Evolutionary conservation across 2,888 invertebrate genomes (phyloP).

Genomic region (Papilio gigon): DNA sequence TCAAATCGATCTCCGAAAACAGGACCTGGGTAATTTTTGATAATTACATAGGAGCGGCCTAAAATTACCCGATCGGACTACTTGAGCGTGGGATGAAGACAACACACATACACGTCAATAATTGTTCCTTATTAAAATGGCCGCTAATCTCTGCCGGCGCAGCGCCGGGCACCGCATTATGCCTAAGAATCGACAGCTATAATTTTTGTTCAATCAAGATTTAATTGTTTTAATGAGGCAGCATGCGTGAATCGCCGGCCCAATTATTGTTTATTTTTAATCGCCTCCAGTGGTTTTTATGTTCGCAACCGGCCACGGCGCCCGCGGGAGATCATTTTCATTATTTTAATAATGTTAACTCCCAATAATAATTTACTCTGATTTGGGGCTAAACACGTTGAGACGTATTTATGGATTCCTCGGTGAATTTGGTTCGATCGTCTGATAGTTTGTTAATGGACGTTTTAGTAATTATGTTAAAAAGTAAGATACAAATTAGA

Average conservation of each 20-base stretch:
- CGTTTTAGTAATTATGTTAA: slow-evolving; percentile 56
- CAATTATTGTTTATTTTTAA: slow-evolving; percentile 84
- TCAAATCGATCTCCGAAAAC: slow-evolving; percentile 70
- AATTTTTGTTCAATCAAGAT: slow-evolving; percentile 83
- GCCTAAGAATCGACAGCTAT: slow-evolving; percentile 82
- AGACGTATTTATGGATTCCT: slow-evolving; percentile 79
- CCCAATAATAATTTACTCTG: slow-evolving; percentile 82
- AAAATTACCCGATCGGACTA: slow-evolving; percentile 73
- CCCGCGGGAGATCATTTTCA: slow-evolving; percentile 81
- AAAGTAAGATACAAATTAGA: background rate
- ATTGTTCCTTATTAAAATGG: slow-evolving; percentile 82
- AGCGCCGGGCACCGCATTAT: slow-evolving; percentile 80
- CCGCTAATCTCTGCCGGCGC: slow-evolving; percentile 81
- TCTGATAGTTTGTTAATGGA: slow-evolving; percentile 66
- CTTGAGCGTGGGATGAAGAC: slow-evolving; percentile 78
- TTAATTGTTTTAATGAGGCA: slow-evolving; percentile 83
- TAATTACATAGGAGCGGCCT: slow-evolving; percentile 76
- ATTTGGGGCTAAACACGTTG: slow-evolving; percentile 82
- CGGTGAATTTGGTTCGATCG: slow-evolving; percentile 70
- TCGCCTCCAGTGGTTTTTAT: slow-evolving; percentile 81
- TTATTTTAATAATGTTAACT: slow-evolving; percentile 83
- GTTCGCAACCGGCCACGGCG: slow-evolving; percentile 80
- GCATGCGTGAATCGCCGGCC: slow-evolving; percentile 82
- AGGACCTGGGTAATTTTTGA: slow-evolving; percentile 78
- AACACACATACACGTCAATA: slow-evolving; percentile 74